Evolutionary conservation across 2,113 vertebrate genomes (phyloP), one percentile per base, ranked within the genome.

Genomic region (Myanophis thanlyinensis): DNA sequence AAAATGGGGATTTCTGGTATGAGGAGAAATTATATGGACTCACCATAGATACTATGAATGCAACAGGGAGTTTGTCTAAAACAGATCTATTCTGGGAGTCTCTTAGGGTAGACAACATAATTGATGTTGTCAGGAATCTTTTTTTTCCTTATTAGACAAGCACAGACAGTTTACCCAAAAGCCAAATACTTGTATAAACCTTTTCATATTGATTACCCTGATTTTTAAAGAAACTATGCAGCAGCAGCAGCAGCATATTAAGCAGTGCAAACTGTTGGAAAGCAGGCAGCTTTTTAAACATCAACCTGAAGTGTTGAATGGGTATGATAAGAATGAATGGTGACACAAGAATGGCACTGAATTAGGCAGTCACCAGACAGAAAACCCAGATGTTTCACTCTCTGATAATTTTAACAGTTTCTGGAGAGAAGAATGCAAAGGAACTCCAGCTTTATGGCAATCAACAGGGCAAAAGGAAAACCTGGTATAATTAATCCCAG

Each of bases 391-490:
- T 94, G 85, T 90, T 94, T 89, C 92, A 93, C 54, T 95, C 56
- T 92, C 91, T 93, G 59, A 93, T 94, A 94, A 92, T 85, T 88
- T 85, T 85, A 95, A 23, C n/a, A 87, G 84, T 85, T 94, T 35
- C 56, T 91, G 46, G 49, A 89, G 90, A 93, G 87, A 94, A 0
- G 23, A 53, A 52, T 93, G 3, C 91, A 84, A 94, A 94, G 44
- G 85, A 94, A 92, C 88, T 94, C 30, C 47, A 54, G 67, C 46
- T 89, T 85, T 47, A 22, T 92, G 56, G 96, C 92, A 91, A 87
- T 94, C 90, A 92, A 18, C 3, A 1, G 88, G 85, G 67, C n/a
- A 90, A 95, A 93, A 94, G 53, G 67, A 85, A 95, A 93, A 90
- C 80, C 35, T 93, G 91, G 7, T 93, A 67, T 86, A 94, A 94